Percentiles rank a stretch among this genome's conserved stretches.
Conservation (phyloP, 2,888 invertebrate genomes). For the Rhamnusium bicolor region DNA sequence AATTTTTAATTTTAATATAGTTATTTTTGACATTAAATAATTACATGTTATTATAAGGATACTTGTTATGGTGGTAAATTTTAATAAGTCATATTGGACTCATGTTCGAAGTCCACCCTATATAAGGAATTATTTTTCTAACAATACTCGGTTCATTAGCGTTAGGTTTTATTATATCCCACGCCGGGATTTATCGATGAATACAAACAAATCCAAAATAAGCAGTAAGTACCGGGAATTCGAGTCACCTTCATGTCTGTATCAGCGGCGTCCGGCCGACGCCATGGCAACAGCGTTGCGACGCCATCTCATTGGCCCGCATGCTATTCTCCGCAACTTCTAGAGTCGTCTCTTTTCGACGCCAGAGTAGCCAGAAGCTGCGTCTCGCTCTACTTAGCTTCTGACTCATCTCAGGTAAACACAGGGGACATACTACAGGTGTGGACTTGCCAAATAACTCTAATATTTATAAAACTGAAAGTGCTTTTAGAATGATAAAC, state of each 20-base stretch:
- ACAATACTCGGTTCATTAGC: neutral
- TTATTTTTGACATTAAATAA: too few relatives aligned
- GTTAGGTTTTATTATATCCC: slow-evolving; percentile 6
- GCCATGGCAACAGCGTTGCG: slow-evolving; percentile 60
- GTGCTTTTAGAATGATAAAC: too few relatives aligned
- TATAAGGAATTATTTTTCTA: neutral
- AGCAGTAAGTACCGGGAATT: slow-evolving; percentile 32
- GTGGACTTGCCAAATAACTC: slow-evolving; percentile 2
- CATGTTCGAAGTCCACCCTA: neutral
- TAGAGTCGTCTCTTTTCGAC: slow-evolving; percentile 59
- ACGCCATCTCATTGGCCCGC: slow-evolving; percentile 65
- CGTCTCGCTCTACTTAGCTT: slow-evolving; percentile 54
- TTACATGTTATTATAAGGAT: too few relatives aligned
- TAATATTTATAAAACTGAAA: neutral
- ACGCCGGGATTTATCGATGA: slow-evolving; percentile 25
- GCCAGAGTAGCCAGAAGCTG: slow-evolving; percentile 69
- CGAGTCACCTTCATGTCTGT: slow-evolving; percentile 62
- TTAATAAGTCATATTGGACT: neutral
- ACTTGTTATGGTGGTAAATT: too few relatives aligned
- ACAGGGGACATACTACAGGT: slow-evolving; percentile 50
- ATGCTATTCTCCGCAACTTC: slow-evolving; percentile 57
- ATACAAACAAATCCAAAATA: slow-evolving; percentile 45
- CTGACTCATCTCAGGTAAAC: slow-evolving; percentile 70
- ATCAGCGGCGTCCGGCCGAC: slow-evolving; percentile 57
- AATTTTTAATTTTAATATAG: too few relatives aligned